Evolutionary conservation across 2,797 vertebrate genomes (phyloP).

Genomic region (Coluber constrictor): DNA sequence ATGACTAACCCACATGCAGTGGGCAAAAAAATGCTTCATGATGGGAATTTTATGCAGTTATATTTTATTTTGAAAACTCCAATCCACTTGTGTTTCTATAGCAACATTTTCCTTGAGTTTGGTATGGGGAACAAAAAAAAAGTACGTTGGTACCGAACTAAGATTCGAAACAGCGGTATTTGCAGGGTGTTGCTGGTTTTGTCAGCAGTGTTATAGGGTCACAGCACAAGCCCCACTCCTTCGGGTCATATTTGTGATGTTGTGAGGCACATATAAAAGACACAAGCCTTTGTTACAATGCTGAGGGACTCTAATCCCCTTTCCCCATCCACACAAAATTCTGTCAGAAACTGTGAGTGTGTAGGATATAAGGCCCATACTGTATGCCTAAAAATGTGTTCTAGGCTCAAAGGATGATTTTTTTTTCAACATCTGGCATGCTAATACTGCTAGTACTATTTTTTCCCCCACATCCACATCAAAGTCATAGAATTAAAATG

Average conservation of each 20-base stretch:
- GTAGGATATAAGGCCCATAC: neutral
- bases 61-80: neutral
- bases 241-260: neutral
- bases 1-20: neutral
- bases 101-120: neutral
- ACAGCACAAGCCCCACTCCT: neutral
- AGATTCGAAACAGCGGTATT: neutral
- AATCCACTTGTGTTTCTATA: neutral
- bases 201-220: neutral
- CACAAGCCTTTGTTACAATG: neutral
- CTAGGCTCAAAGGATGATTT: too few relatives aligned
- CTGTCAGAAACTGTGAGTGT: neutral
- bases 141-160: neutral
- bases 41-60: neutral
- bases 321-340: neutral
- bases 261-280: neutral
- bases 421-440: neutral
- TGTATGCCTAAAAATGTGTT: neutral
- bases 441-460: too few relatives aligned
- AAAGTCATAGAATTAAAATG: neutral
- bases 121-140: neutral
- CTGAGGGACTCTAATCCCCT: neutral
- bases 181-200: neutral
- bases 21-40: neutral
- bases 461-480: neutral